A percentile compares a stretch with the other conserved stretches of the same genome.
These are phyloP conservation scores for Drosophila differens DNA, from an alignment of 2,888 invertebrate genomes.

Conservation along the genomic window DNA sequence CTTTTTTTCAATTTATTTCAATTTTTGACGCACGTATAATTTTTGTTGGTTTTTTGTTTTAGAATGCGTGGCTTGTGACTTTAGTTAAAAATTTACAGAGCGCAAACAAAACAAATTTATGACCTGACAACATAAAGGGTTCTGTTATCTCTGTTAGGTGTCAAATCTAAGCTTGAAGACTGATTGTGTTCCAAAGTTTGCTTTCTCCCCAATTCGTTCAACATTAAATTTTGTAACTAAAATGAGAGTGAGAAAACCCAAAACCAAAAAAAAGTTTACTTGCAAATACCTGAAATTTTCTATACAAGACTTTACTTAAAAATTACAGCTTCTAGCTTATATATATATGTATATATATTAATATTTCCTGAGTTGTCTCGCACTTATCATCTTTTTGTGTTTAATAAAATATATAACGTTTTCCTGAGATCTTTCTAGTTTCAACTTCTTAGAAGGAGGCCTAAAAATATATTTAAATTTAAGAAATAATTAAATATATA, in stretches of 20 bases:
- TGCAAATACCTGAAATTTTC: neutral
- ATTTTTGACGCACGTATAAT: constrained; percentile 69
- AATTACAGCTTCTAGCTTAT: neutral
- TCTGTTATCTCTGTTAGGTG: constrained; percentile 46
- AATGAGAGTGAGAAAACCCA: neutral
- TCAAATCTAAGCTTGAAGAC: constrained; percentile 48
- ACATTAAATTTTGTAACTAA: neutral
- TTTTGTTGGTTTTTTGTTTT: constrained; percentile 29
- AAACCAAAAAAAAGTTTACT: too few relatives aligned
- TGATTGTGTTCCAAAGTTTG: constrained; percentile 24
- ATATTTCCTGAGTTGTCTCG: neutral
- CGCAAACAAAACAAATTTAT: constrained; percentile 75
- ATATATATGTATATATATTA: neutral
- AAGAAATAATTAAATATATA: neutral
- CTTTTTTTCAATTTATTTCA: constrained; percentile 75
- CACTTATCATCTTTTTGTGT: neutral
- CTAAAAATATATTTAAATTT: neutral
- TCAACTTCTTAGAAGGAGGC: neutral
- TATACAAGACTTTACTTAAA: neutral
- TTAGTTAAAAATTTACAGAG: constrained; percentile 66
- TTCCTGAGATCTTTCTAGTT: neutral
- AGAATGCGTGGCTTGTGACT: constrained; percentile 56
- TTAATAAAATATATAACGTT: neutral
- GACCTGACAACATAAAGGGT: constrained; percentile 70
- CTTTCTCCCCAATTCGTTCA: constrained; percentile 6